Evolutionary conservation across 2,888 invertebrate genomes (phyloP), one percentile per base, ranked within the genome.

Genomic region (Orchesella flavescens): DNA sequence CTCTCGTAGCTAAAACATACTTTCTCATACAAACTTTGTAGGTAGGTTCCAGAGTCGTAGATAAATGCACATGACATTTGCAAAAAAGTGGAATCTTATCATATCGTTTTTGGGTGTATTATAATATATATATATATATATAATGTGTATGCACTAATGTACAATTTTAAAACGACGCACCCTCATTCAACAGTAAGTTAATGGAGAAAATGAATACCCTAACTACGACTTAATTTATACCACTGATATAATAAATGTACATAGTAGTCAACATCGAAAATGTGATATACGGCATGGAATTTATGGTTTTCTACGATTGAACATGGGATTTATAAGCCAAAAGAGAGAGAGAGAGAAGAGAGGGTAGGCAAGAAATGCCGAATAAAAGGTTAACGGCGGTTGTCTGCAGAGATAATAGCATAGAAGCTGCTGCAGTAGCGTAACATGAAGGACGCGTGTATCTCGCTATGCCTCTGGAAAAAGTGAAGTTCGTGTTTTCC

Each of bases 381-480:
- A 65, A 66, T 73, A 80, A 80, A 80, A 80, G 78, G 80, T 73
- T 80, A 80, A 71, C 55, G 34, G 34, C 15, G 71, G 49, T 49
- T 68, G 23, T 49, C 21, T 68, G 44, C 43, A 68, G 46, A 46
- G 68, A 49, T 49, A 49, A 21, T 68, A 21, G 34, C 10, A 34
- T 15, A 63, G 63, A 5, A 66, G 66, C 46, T 12, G 66, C 17
- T 24, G 71, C 55, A 71, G 21, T 49, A 49, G 49, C 49, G 49
- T 12, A 15, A 49, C 49, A 49, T 49, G 49, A 49, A 49, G 15
- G n/a, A 49, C n/a, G 15, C n/a, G 49, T 49, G 49, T 49, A 49
- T 49, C 49, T n/a, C 10, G n/a, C 49, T 7, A 49, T 49, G 49
- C n/a, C 49, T 15, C 15, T 49, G n/a, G n/a, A 49, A 49, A n/a